These are phyloP conservation scores for Camponotus vicinus DNA, from an alignment of 1,140 invertebrate species.

Conservation along the genomic window DNA sequence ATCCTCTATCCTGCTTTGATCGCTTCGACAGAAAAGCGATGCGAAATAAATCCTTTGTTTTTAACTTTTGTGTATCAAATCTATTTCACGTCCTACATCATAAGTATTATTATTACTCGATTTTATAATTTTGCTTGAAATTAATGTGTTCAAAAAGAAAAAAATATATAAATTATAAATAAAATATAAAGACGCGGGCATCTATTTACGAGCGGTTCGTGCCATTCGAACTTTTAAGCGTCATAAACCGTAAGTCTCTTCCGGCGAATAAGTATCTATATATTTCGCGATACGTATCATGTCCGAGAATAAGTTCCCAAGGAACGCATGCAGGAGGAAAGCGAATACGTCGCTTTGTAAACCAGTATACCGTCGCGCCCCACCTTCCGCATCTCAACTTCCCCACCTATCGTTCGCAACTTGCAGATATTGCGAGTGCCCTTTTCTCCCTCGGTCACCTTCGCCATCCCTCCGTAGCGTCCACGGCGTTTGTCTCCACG, in stretches of 20 bases:
- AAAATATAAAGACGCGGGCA: slow-evolving; percentile 4
- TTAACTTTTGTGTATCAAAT: not conserved
- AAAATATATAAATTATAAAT: slow-evolving; percentile 1
- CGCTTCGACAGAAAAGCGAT: too few relatives aligned
- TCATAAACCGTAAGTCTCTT: slow-evolving; percentile 68
- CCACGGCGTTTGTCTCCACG: slow-evolving; percentile 67
- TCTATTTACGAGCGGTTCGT: slow-evolving; percentile 43
- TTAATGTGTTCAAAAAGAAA: not conserved
- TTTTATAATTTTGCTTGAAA: slow-evolving; percentile 9
- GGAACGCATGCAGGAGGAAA: slow-evolving; percentile 48
- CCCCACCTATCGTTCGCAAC: slow-evolving; percentile 59
- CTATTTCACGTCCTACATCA: not conserved
- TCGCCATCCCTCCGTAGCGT: slow-evolving; percentile 66
- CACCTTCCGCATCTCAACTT: slow-evolving; percentile 60
- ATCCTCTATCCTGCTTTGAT: not conserved
- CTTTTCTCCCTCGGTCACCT: slow-evolving; percentile 73
- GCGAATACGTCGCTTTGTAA: slow-evolving; percentile 59
- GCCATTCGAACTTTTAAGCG: slow-evolving; percentile 36
- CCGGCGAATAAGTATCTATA: slow-evolving; percentile 71
- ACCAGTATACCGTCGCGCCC: slow-evolving; percentile 69
- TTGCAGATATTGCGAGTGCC: slow-evolving; percentile 56
- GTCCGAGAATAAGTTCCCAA: slow-evolving; percentile 65
- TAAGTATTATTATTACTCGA: not conserved
- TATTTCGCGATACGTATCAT: slow-evolving; percentile 69
- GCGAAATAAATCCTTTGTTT: not conserved